These are phyloP conservation scores for Anthonomus grandis DNA, from an alignment of 1,140 invertebrate species.

Conservation along the genomic window DNA sequence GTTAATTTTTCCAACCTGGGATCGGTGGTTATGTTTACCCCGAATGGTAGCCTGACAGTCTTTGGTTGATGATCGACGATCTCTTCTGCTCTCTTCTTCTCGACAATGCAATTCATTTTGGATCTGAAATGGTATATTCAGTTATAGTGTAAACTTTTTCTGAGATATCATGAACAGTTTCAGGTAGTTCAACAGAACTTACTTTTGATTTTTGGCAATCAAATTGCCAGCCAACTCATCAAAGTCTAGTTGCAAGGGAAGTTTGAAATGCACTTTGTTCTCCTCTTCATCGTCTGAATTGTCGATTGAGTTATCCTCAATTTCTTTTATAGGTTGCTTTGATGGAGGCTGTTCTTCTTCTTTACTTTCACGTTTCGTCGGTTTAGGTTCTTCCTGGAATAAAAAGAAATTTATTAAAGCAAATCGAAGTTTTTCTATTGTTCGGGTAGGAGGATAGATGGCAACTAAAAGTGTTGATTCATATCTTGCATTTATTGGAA, in stretches of 20 bases:
- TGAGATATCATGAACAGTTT: conserved; percentile 1
- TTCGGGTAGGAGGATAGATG: too few species aligned
- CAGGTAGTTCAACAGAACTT: background rate
- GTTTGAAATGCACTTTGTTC: conserved; percentile 64
- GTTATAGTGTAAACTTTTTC: background rate
- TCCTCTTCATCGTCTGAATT: conserved; percentile 52
- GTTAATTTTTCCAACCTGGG: conserved; percentile 68
- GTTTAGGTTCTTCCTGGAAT: conserved; percentile 16
- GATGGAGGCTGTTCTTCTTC: background rate
- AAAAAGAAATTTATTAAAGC: too few species aligned
- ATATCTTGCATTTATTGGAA: too few species aligned
- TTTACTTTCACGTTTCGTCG: conserved; percentile 15
- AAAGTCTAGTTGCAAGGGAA: conserved; percentile 75
- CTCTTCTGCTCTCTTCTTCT: conserved; percentile 78
- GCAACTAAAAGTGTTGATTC: too few species aligned
- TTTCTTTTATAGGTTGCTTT: conserved; percentile 23
- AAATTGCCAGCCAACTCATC: conserved; percentile 74
- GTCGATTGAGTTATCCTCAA: conserved; percentile 42
- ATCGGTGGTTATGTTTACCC: conserved; percentile 68
- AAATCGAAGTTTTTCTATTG: too few species aligned
- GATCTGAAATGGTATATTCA: conserved; percentile 46
- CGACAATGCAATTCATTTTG: conserved; percentile 84
- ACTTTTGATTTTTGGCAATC: conserved; percentile 69
- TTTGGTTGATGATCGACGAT: conserved; percentile 71
- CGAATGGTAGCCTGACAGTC: conserved; percentile 61